phyloP scores from a whole-genome alignment of 2,113 vertebrate genomes.

The Menidia beryllina region DNA sequence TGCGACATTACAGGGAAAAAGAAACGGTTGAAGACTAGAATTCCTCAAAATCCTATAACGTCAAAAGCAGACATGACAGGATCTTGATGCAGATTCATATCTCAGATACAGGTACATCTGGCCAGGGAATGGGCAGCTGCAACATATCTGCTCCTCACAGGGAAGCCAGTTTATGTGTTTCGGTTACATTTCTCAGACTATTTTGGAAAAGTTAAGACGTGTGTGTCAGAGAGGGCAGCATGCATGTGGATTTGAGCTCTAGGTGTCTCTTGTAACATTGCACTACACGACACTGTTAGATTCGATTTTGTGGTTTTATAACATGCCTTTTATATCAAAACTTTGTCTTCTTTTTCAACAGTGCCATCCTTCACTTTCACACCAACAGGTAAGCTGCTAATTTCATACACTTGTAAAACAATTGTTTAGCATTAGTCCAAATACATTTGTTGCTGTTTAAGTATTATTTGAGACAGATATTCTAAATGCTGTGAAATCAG shows the following conservation, averaged over 20 bases:
- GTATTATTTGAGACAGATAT: background rate
- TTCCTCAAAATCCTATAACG: background rate
- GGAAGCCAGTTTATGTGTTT: slow-evolving; percentile 56
- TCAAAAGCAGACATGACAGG: background rate
- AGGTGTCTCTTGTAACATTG: too few relatives aligned
- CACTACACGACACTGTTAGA: too few relatives aligned
- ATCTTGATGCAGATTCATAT: background rate
- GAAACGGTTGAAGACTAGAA: background rate
- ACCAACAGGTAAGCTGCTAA: slow-evolving; percentile 90
- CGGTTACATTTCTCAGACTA: slow-evolving; percentile 42
- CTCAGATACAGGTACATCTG: background rate
- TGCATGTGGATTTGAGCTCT: too few relatives aligned
- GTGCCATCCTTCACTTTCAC: slow-evolving; percentile 99
- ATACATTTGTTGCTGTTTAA: background rate
- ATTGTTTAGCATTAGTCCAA: background rate
- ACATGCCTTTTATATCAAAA: background rate
- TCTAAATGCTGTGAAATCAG: slow-evolving; percentile 13
- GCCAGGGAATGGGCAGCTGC: background rate
- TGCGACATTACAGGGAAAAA: background rate
- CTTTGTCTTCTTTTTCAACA: slow-evolving; percentile 76
- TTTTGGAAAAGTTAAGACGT: slow-evolving; percentile 10
- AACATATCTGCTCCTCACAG: background rate
- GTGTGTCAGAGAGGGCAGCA: too few relatives aligned
- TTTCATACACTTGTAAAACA: background rate
- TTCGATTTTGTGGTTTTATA: background rate